Conservation (phyloP, 2,797 vertebrate genomes). For the Helarctos malayanus region DNA sequence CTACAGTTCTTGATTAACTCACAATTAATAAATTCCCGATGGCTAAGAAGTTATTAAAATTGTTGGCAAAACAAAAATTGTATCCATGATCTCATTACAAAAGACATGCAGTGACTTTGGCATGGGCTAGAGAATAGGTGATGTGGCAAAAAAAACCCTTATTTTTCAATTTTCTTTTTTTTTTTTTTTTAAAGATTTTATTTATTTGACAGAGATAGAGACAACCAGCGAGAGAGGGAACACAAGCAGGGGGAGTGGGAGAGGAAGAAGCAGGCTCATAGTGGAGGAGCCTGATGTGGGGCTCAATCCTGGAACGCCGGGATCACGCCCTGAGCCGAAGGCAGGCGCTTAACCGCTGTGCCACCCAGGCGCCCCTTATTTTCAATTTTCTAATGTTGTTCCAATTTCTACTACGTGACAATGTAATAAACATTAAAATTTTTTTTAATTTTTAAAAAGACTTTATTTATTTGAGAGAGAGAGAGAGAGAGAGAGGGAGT, state of each 20-base stretch:
- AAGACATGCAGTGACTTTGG: not conserved
- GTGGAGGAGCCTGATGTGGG: no score
- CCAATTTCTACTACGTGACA: not conserved
- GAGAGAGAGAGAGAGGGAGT: not conserved
- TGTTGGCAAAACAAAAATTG: slow-evolving; percentile 7
- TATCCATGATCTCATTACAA: slow-evolving; percentile 6
- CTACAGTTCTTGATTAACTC: slow-evolving; percentile 53
- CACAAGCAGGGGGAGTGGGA: no score
- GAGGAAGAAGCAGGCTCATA: no score
- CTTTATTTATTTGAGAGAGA: not conserved
- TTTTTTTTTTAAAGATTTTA: no score
- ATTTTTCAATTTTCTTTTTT: not conserved
- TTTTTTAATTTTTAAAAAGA: not conserved
- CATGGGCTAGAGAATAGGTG: not conserved
- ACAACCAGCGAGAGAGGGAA: no score
- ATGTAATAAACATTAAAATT: slow-evolving; percentile 29
- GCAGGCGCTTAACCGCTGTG: no score
- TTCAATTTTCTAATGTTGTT: slow-evolving; percentile 4
- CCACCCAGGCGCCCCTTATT: not conserved
- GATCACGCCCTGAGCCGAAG: no score
- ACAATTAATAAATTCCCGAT: not conserved
- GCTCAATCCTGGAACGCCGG: no score
- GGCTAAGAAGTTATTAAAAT: slow-evolving; percentile 38
- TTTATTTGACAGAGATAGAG: no score
- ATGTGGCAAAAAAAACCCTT: not conserved